Base-by-base conservation (phyloP, 2,797 vertebrate species). In the Valencia hispanica region DNA sequence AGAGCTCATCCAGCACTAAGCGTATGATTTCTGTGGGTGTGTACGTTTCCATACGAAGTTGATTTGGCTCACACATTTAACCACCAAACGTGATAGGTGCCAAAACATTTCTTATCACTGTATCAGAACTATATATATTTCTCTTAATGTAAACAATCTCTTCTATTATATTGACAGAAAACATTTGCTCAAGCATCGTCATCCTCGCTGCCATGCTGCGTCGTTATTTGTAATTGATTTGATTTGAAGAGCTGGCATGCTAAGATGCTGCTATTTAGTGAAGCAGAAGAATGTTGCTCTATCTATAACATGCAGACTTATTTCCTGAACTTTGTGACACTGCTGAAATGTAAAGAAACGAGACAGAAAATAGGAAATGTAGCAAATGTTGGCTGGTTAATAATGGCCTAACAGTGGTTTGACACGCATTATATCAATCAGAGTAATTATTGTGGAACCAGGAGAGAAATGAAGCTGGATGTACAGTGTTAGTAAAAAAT, bases 201-300 rank as follows among this genome's bases (percentile, higher is more conserved):
- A 73, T 72, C 75, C 59, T 79, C 14, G n/a, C 25, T 68, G 39
- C n/a, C 25, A 27, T 17, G 39, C 39, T 45, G 25, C 14, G 68
- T 84, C 68, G 80, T 79, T 75, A 73, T 80, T 59, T 65, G 55
- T 83, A 78, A 88, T 88, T 86, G 39, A 75, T 86, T 75, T 87
- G 74, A 79, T 85, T 48, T 76, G 68, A 87, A 78, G 70, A 79
- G 75, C 61, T 72, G 59, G 70, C 71, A 81, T 27, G 59, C 63
- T 80, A 68, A 79, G 79, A 48, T 39, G 36, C 65, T 27, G 41
- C 25, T 59, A 14, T 76, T 79, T 75, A 77, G 57, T 68, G 47
- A 45, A 15, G 8, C 65, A 41, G 59, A 17, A 32, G 39, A 76
- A 72, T 57, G 72, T 34, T 47, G 50, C 61, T 77, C 32, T 47